phyloP scores from a whole-genome alignment of 2,113 vertebrate species.

The Chelonoidis abingdonii region DNA sequence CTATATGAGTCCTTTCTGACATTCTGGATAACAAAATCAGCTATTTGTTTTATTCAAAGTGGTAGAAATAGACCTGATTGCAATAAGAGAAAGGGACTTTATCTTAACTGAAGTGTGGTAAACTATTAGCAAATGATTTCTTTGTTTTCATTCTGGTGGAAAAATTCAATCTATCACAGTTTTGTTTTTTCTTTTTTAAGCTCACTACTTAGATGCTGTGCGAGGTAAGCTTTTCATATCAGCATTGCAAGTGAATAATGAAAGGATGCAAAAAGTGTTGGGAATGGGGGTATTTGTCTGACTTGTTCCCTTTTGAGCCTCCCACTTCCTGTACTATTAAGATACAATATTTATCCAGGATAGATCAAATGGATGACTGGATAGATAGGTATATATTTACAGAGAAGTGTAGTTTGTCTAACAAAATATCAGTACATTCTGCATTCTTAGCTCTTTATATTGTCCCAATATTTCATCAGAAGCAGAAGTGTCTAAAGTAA shows the following conservation, averaged over 20 bases:
- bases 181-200: constrained; percentile 74
- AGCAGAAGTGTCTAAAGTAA: background rate
- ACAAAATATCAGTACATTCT: background rate
- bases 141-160: constrained; percentile 62
- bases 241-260: constrained; percentile 22
- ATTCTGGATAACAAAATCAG: background rate
- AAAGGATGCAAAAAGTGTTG: constrained; percentile 17
- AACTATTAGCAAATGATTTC: constrained; percentile 57
- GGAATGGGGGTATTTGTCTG: background rate
- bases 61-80: background rate
- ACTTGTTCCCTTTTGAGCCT: constrained; percentile 18
- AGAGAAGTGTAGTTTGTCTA: background rate
- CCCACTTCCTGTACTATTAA: background rate
- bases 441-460: background rate
- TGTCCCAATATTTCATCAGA: background rate
- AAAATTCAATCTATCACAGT: constrained; percentile 73
- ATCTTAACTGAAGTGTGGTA: constrained; percentile 53
- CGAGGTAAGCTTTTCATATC: constrained; percentile 78
- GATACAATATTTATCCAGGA: background rate
- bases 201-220: constrained; percentile 85
- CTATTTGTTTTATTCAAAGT: background rate
- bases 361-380: background rate
- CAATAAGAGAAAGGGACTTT: background rate
- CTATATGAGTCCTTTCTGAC: no score
- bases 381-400: background rate